Base-by-base conservation (phyloP, 2,113 vertebrate genomes). In the Lynx canadensis region DNA sequence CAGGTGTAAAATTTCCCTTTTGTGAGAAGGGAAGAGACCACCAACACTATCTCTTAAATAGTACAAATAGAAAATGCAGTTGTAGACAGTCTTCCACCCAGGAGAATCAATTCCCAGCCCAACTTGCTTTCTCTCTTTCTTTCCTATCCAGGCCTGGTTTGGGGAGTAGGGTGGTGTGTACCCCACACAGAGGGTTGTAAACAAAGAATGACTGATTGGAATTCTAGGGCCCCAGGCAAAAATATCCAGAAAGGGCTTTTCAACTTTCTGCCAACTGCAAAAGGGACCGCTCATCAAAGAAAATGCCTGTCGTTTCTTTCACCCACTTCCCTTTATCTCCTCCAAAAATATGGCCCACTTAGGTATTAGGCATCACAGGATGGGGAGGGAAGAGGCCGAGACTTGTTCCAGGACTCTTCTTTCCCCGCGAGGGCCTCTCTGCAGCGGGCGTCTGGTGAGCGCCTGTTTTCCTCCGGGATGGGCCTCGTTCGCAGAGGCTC, bases 1-100 rank as follows among this genome's bases (percentile, higher is more conserved):
- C 91, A 96, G 94, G 96, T 95, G 89, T 95, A 96, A 97, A 88
- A 98, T 95, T 96, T 97, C 95, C 91, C 89, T 97, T 97, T 97
- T 94, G 96, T 97, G 93, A 97, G 71, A 79, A 96, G 93, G 0
- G 21, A 95, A 78, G 87, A 80, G 91, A 74, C 89, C 96, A 95
- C 84, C 84, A 85, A 89, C 66, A 86, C 88, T 60, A 97, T 83
- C 92, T 97, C 96, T 91, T 93, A 98, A 98, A 93, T 83, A 98
- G 88, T 86, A 31, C 91, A 94, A 78, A 93, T 74, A 93, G 81
- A 96, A 95, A 91, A 81, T 89, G 52, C 48, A 27, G 81, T 94
- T 85, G 73, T 86, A 91, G 93, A 91, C 90, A 88, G 25, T 65
- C 48, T 76, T 93, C 52, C 71, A 81, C 41, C 48, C 50, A 57